Conservation (phyloP, 2,888 invertebrate genomes). For the Polylopha cassiicola region DNA sequence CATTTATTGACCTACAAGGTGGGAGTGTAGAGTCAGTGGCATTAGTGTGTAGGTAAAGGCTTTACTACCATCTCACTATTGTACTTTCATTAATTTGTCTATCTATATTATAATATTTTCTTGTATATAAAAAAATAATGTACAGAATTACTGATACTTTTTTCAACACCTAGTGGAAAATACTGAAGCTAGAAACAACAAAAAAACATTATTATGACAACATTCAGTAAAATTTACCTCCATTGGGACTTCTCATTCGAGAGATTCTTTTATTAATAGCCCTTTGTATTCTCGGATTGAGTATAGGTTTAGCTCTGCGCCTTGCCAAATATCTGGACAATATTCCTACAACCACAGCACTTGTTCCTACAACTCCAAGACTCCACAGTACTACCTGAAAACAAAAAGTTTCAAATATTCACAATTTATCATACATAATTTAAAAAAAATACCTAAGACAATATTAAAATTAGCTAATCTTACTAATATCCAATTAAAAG, state of each 20-base stretch:
- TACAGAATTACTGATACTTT: too few species aligned
- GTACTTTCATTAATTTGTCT: too few species aligned
- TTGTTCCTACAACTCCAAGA: slow-evolving; percentile 81
- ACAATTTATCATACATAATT: slow-evolving; percentile 5
- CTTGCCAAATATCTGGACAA: slow-evolving; percentile 88
- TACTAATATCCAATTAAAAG: too few species aligned
- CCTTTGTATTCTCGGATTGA: slow-evolving; percentile 76
- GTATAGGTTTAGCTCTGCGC: slow-evolving; percentile 80
- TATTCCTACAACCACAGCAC: slow-evolving; percentile 88
- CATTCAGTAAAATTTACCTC: slow-evolving; percentile 61
- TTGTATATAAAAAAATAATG: not conserved
- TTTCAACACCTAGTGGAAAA: too few species aligned
- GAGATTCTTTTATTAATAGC: slow-evolving; percentile 79
- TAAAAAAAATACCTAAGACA: slow-evolving; percentile 16
- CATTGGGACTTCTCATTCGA: slow-evolving; percentile 83
- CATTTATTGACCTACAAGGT: too few species aligned
- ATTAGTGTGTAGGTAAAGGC: too few species aligned
- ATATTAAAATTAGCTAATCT: slow-evolving; percentile 5
- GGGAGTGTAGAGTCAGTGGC: too few species aligned
- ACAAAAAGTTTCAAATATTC: slow-evolving; percentile 6
- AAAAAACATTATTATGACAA: too few species aligned
- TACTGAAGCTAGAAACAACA: too few species aligned
- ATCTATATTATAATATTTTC: not conserved
- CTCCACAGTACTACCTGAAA: slow-evolving; percentile 83
- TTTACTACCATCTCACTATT: too few species aligned